These are phyloP conservation scores for Stegophylla sp. DNA, from an alignment of 2,888 invertebrate species.

Conservation along the genomic window DNA sequence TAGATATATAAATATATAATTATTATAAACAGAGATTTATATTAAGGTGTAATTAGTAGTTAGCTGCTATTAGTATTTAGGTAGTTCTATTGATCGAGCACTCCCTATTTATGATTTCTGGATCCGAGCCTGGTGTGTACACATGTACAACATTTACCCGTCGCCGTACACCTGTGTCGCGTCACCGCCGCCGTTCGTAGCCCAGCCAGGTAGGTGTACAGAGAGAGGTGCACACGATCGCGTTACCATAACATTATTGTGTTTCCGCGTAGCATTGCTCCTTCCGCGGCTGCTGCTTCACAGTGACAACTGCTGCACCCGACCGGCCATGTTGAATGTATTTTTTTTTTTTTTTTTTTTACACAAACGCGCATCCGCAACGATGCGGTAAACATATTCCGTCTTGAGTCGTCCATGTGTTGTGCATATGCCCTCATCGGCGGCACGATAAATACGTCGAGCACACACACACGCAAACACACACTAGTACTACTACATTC, in stretches of 20 bases:
- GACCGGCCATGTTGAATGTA: conserved; percentile 41
- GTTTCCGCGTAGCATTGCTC: too few species aligned
- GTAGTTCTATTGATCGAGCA: neutral
- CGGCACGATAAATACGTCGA: neutral
- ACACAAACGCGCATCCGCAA: neutral
- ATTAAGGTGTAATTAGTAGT: too few species aligned
- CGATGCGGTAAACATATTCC: conserved; percentile 19
- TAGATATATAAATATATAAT: too few species aligned
- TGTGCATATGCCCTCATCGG: conserved; percentile 28
- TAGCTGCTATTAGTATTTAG: too few species aligned
- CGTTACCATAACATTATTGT: too few species aligned
- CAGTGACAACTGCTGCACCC: too few species aligned
- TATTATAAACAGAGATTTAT: too few species aligned
- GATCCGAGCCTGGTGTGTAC: too few species aligned
- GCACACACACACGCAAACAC: neutral
- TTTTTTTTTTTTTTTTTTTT: neutral
- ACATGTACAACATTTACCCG: too few species aligned
- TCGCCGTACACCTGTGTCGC: too few species aligned
- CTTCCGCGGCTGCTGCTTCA: neutral
- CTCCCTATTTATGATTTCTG: too few species aligned
- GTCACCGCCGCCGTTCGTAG: too few species aligned
- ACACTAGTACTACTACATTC: neutral
- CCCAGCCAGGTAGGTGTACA: neutral
- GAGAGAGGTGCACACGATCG: neutral
- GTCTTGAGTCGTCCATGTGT: conserved; percentile 45